Evolutionary conservation across 2,113 vertebrate species (phyloP).

Genomic region (Hymenochirus boettgeri): DNA sequence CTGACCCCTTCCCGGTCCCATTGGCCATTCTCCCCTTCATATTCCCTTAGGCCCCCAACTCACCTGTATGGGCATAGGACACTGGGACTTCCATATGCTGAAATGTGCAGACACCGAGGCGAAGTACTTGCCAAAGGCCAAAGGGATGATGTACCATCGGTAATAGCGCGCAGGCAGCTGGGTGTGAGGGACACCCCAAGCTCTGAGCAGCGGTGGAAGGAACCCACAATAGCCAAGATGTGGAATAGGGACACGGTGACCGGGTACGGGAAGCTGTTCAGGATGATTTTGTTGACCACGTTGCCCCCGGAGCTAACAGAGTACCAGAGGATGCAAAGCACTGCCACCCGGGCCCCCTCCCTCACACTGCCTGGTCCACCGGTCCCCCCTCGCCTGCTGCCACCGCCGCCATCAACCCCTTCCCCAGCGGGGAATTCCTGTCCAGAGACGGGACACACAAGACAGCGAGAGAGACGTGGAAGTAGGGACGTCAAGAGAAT

Average conservation of each 20-base stretch:
- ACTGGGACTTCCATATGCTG: constrained; percentile 97
- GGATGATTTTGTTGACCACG: constrained; percentile 90
- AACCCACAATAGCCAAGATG: constrained; percentile 89
- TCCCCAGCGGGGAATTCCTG: constrained; percentile 15
- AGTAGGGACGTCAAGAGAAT: constrained; percentile 28
- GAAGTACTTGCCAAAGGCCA: constrained; percentile 96
- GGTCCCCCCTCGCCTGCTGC: background rate
- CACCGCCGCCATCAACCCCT: background rate
- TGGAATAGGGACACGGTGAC: constrained; percentile 96
- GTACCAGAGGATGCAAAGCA: constrained; percentile 87
- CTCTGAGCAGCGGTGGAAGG: constrained; percentile 86
- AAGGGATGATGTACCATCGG: constrained; percentile 88
- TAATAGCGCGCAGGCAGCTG: constrained; percentile 81
- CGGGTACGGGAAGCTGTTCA: constrained; percentile 87
- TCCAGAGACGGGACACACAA: constrained; percentile 7
- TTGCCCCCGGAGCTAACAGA: constrained; percentile 93
- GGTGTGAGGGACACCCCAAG: constrained; percentile 85
- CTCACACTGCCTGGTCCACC: constrained; percentile 59
- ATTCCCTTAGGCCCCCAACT: no score
- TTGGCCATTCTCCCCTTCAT: no score
- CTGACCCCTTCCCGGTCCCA: no score
- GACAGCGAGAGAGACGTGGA: constrained; percentile 36
- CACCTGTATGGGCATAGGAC: constrained; percentile 95
- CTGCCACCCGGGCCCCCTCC: constrained; percentile 76
- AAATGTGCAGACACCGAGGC: constrained; percentile 93